A percentile compares a stretch with the other conserved stretches of the same genome.
Evolutionary conservation across 2,113 vertebrate genomes (phyloP).

Genomic region (Mastomys coucha): DNA sequence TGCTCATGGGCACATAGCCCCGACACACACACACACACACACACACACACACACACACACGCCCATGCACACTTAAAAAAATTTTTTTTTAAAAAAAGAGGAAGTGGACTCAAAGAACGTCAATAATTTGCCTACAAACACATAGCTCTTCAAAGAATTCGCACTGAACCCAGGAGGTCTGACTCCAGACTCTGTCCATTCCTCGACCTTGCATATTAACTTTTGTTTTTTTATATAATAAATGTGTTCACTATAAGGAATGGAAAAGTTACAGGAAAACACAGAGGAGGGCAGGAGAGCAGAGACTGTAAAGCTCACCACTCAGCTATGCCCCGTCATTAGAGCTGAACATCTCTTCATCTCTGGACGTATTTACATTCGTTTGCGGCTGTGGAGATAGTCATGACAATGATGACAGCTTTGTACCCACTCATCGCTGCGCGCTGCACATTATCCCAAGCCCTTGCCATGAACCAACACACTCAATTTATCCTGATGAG

Average conservation of each 20-base stretch:
- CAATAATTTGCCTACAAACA: background rate
- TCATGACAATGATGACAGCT: background rate
- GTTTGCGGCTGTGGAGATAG: background rate
- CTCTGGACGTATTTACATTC: background rate
- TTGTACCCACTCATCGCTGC: background rate
- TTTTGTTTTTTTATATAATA: constrained; percentile 48
- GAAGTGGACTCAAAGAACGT: background rate
- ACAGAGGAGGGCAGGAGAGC: background rate
- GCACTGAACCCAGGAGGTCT: background rate
- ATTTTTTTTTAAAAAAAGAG: background rate
- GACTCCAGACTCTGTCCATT: background rate
- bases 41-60: background rate
- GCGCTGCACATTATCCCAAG: background rate
- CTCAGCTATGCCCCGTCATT: constrained; percentile 39
- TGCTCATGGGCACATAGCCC: background rate
- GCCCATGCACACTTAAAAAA: background rate
- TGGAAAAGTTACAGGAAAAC: constrained; percentile 43
- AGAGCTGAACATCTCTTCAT: constrained; percentile 11
- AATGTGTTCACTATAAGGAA: constrained; percentile 26
- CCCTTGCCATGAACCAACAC: constrained; percentile 22
- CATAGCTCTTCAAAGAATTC: background rate
- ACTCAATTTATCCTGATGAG: constrained; percentile 57
- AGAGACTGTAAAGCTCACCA: constrained; percentile 22
- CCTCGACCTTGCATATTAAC: background rate
- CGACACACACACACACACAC: background rate